phyloP scores from a whole-genome alignment of 2,888 invertebrate species.

The Melipona beecheii region DNA sequence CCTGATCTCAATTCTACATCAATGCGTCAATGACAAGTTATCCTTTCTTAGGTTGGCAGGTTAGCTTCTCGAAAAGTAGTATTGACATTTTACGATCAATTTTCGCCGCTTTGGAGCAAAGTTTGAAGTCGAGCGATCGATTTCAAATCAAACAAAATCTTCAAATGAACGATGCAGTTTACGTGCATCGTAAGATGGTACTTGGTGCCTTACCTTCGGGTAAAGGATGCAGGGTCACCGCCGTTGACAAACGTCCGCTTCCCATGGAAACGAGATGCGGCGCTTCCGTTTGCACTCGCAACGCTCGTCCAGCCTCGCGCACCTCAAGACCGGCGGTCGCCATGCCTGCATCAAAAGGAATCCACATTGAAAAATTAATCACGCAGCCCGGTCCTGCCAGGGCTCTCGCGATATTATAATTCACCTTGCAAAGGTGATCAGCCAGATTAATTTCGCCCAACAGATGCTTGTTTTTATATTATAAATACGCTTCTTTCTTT shows the following conservation, averaged over 20 bases:
- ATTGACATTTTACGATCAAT: too few relatives aligned
- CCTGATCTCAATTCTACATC: too few relatives aligned
- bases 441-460: background rate
- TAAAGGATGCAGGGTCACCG: slow-evolving; percentile 95
- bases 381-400: background rate
- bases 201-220: slow-evolving; percentile 89
- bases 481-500: background rate
- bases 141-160: too few relatives aligned
- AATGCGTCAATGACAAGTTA: too few relatives aligned
- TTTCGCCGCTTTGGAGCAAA: too few relatives aligned
- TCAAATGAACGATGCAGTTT: too few relatives aligned
- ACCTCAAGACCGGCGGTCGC: slow-evolving; percentile 81
- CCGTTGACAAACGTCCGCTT: slow-evolving; percentile 94
- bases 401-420: background rate
- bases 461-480: background rate
- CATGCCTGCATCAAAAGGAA: slow-evolving; percentile 75
- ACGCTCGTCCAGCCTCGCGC: slow-evolving; percentile 85
- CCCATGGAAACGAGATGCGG: slow-evolving; percentile 97
- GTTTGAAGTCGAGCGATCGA: too few relatives aligned
- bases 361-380: slow-evolving; percentile 8
- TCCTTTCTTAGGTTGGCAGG: too few relatives aligned
- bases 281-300: slow-evolving; percentile 90
- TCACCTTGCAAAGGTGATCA: background rate
- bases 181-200: background rate
- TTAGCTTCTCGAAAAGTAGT: too few relatives aligned